Base-by-base conservation (phyloP, 2,113 vertebrate genomes). In the Oryzias melastigma region DNA sequence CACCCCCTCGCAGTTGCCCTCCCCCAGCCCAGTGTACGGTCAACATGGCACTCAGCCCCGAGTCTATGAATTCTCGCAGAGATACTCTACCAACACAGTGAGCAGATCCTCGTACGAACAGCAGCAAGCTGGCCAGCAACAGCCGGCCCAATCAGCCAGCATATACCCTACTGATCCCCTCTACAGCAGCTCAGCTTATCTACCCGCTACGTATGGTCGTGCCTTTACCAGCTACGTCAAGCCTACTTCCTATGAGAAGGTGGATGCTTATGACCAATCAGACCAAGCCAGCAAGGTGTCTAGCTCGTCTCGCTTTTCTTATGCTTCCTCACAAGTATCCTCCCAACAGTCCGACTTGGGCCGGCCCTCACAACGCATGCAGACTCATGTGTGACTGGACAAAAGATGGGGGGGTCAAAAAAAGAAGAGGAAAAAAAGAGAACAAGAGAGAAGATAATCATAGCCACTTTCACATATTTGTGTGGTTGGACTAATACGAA, bases 191-290 rank as follows among this genome's bases (percentile, higher is more conserved):
- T 91, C 93, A 0, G 90, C 91, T 12, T 95, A 93, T 63, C 91
- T 95, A 35, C 93, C 93, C 1, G 89, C 92, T 7, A 93, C 93
- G 22, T 94, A 95, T 5, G 89, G 93, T 16, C 92, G 92, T 17
- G 94, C 94, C 57, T 96, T 96, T 71, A 93, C 93, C 50, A 95
- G 87, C 73, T 96, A 95, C 7, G 86, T 93, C 43, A 94, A 95
- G 62, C 93, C 94, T 0, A 81, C 92, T 24, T 88, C 91, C 78
- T 93, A 89, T 5, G 93, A 93, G 63, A 90, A 93, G 75, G 92
- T 93, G 69, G 94, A 95, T n/a, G 87, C 78, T 0, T 93, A 87
- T 2, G 93, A 94, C 75, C 91, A 91, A 49, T 92, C 90, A 4
- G 93, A 94, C 63, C 85, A 93, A 64, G 88, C 91, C 70, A 93